Evolutionary conservation across 2,113 vertebrate genomes (phyloP).

Genomic region (Sminthopsis crassicaudata): DNA sequence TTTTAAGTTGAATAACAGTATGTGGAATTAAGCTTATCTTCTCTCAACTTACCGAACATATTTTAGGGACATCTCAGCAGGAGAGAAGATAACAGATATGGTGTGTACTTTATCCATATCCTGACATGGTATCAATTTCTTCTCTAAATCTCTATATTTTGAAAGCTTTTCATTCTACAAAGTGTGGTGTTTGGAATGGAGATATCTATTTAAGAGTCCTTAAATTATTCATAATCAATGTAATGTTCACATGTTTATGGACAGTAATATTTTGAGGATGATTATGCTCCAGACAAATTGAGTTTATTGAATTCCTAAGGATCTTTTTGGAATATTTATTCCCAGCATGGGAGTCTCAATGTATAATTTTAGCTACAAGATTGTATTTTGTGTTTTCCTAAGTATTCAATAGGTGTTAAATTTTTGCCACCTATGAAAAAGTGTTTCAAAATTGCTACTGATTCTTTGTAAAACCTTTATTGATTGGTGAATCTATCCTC

Average conservation of each 20-base stretch:
- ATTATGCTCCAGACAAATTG: neutral
- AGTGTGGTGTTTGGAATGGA: neutral
- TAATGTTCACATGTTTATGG: neutral
- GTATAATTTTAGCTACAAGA: neutral
- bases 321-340: neutral
- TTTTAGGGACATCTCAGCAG: neutral
- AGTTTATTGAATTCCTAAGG: neutral
- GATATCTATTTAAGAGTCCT: neutral
- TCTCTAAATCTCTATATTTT: neutral
- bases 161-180: neutral
- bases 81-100: neutral
- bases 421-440: neutral
- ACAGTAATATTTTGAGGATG: neutral
- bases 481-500: neutral
- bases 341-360: too few relatives aligned
- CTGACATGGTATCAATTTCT: neutral
- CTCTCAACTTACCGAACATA: neutral
- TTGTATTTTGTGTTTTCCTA: neutral
- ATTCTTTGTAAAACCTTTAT: neutral
- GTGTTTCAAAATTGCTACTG: neutral
- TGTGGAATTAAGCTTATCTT: neutral
- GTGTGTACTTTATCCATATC: neutral
- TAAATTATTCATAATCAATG: neutral
- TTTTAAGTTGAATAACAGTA: neutral
- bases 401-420: neutral